phyloP scores from a whole-genome alignment of 2,888 invertebrate species.

The Reticulitermes lucifugus region DNA sequence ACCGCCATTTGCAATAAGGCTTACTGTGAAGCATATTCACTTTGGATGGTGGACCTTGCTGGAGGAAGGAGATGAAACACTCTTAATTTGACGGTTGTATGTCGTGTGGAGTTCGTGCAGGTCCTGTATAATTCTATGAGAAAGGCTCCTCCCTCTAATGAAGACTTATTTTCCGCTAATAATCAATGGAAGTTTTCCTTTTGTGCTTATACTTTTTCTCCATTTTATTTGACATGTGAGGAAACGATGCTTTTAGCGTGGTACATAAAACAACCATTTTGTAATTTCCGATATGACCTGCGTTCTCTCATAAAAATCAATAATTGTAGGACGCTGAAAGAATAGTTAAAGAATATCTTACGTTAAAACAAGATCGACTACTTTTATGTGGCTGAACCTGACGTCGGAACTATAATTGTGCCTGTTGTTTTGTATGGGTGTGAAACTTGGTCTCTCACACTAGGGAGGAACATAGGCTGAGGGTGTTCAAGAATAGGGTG shows the following conservation, averaged over 20 bases:
- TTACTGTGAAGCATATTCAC: not conserved
- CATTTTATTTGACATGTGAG: conserved; percentile 13
- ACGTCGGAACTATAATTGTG: too few relatives aligned
- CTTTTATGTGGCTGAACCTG: too few relatives aligned
- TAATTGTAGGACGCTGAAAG: not conserved
- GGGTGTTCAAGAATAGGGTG: too few relatives aligned
- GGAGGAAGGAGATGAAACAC: not conserved
- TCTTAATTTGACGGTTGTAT: not conserved
- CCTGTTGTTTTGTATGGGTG: too few relatives aligned
- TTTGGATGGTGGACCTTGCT: not conserved
- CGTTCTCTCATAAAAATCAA: not conserved
- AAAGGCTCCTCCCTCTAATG: conserved; percentile 6
- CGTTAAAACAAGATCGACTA: too few relatives aligned
- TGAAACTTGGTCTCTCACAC: too few relatives aligned
- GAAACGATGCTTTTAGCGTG: conserved; percentile 24
- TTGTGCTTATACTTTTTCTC: not conserved
- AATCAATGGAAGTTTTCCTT: conserved; percentile 25
- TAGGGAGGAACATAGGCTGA: too few relatives aligned
- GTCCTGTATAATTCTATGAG: not conserved
- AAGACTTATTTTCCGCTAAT: conserved; percentile 28
- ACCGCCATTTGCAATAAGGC: not conserved
- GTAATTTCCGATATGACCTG: conserved; percentile 20
- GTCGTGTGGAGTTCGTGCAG: not conserved
- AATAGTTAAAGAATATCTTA: not conserved
- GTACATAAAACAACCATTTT: conserved; percentile 33